phyloP scores from a whole-genome alignment of 1,140 invertebrate species.

The Aphidius ervi region DNA sequence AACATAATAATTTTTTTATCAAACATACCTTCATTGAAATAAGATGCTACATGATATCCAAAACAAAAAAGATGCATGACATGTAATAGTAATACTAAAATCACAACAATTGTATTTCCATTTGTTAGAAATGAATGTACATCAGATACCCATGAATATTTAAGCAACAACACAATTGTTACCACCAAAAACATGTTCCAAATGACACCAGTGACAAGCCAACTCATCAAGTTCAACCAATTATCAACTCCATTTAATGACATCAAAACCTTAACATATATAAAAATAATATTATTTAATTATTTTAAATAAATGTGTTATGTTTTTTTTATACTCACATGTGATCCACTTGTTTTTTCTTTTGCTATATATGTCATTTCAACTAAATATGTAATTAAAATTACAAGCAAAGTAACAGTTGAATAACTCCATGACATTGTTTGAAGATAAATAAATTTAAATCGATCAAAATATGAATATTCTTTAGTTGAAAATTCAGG shows the following conservation, averaged over 20 bases:
- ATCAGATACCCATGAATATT: constrained; percentile 35
- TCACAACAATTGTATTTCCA: constrained; percentile 44
- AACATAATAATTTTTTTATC: background rate
- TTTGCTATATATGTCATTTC: background rate
- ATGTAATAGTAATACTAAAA: constrained; percentile 41
- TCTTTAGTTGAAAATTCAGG: too few species aligned
- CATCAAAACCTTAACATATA: constrained; percentile 42
- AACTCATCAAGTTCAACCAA: constrained; percentile 43
- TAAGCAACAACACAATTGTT: constrained; percentile 41
- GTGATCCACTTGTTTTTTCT: too few species aligned
- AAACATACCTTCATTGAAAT: constrained; percentile 41
- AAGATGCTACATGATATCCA: constrained; percentile 46
- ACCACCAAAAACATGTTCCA: constrained; percentile 39
- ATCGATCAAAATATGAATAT: too few species aligned
- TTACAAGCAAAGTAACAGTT: constrained; percentile 27
- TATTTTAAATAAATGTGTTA: background rate
- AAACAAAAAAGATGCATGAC: constrained; percentile 40
- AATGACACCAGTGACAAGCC: constrained; percentile 41
- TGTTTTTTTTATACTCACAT: background rate
- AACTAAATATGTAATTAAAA: constrained; percentile 35
- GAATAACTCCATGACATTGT: too few species aligned
- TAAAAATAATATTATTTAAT: background rate
- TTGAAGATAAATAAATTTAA: too few species aligned
- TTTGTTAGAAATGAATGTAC: constrained; percentile 41
- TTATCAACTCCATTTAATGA: constrained; percentile 45